Evolutionary conservation across 2,888 invertebrate genomes (phyloP), one percentile per base, ranked within the genome.

Genomic region (Andrena fulva): DNA sequence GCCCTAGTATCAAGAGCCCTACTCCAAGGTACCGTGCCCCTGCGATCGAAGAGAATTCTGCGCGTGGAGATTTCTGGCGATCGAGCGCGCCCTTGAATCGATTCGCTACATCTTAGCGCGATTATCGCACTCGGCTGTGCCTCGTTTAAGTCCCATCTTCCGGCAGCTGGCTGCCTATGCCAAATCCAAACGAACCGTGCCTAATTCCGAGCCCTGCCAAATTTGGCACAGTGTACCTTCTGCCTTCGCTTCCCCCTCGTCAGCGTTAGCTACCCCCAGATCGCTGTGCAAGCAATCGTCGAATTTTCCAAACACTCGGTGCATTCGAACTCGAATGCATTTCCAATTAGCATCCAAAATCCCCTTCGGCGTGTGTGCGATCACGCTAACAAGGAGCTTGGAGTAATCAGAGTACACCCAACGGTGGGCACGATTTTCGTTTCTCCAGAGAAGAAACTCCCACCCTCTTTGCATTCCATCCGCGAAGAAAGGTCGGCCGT

Each of bases 381-480:
- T 74, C 56, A 56, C 27, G 31, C 33, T 31, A 56, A 42, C 20
- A 20, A 66, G 64, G 20, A 52, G 64, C 42, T 74, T 12, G 20
- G 42, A 7, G 35, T 8, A 48, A 33, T 20, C 12, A 6, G 7
- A 27, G 27, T 24, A 8, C 1, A 6, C 6, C 31, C n/a, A 10
- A 10, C 31, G 42, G 56, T n/a, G 50, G 63, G 75, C 52, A 27
- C 42, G 60, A 64, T 59, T 52, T 66, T 60, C 79, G 31, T 75
- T 63, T 63, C 29, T 66, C n/a, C 48, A 6, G 27, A 66, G 67
- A 77, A 82, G 85, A 87, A 86, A 86, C 69, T 86, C 78, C 63
- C 73, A 75, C 85, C 87, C 89, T 86, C 86, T 91, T 91, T 87
- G 89, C 89, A 91, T 90, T 89, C 89, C 75, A 78, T 63, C 73